A percentile compares a stretch with the other conserved stretches of the same genome.
Evolutionary conservation across 2,888 invertebrate species (phyloP).

Genomic region (Drosophila suboccidentalis): DNA sequence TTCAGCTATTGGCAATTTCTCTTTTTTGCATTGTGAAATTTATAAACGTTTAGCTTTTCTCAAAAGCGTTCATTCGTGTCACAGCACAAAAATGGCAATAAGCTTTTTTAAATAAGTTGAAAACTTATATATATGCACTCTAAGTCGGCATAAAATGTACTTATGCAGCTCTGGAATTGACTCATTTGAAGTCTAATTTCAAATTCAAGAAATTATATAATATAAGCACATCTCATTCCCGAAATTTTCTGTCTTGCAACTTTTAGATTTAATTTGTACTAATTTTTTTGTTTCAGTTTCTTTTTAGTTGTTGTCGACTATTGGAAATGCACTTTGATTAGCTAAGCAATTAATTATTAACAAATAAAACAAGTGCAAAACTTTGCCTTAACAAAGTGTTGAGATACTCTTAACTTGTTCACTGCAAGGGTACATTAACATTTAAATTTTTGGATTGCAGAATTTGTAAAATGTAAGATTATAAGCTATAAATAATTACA

Average conservation of each 20-base stretch:
- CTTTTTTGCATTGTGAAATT: conserved; percentile 50
- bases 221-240: neutral
- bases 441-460: too few relatives aligned
- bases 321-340: conserved; percentile 19
- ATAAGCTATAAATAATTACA: too few relatives aligned
- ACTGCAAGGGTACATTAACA: too few relatives aligned
- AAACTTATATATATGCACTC: neutral
- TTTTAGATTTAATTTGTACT: too few relatives aligned
- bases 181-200: neutral
- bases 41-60: conserved; percentile 35
- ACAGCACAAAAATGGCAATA: neutral
- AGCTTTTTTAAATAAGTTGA: neutral
- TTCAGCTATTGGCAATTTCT: conserved; percentile 33
- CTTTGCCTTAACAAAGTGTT: neutral
- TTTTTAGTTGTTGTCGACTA: neutral
- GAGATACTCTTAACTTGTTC: neutral
- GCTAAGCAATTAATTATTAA: conserved; percentile 19
- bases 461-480: too few relatives aligned
- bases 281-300: neutral
- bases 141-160: neutral
- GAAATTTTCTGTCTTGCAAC: neutral
- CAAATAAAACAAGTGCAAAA: neutral
- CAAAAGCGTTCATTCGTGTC: neutral
- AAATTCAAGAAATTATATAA: neutral
- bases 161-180: neutral